These are phyloP conservation scores for Paguma larvata DNA, from an alignment of 2,797 vertebrate species.

Conservation along the genomic window DNA sequence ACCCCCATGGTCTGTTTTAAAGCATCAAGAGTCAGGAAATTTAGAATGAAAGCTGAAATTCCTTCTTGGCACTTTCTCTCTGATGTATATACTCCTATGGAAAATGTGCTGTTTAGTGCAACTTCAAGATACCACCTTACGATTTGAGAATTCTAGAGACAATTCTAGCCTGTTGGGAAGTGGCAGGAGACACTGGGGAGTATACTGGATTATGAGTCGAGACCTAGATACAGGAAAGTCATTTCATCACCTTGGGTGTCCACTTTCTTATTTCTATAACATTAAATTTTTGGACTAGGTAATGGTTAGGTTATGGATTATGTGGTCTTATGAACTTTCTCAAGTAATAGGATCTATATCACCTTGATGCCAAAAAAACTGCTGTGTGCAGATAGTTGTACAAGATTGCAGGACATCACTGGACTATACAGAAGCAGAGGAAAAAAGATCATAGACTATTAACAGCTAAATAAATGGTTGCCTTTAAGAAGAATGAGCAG, in stretches of 20 bases:
- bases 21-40: conserved; percentile 74
- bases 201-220: not conserved
- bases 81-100: conserved; percentile 16
- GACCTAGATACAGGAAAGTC: not conserved
- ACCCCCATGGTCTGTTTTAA: conserved; percentile 73
- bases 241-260: not conserved
- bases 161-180: not conserved
- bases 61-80: conserved; percentile 63
- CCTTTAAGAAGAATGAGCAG: conserved; percentile 7
- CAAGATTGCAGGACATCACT: not conserved
- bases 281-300: not conserved
- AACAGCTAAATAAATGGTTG: not conserved
- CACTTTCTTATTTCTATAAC: not conserved
- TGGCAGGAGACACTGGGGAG: not conserved
- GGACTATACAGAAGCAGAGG: not conserved
- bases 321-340: not conserved
- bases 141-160: conserved; percentile 8
- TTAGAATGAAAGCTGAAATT: conserved; percentile 79
- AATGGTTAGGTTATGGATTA: not conserved
- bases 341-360: not conserved
- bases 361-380: not conserved
- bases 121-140: not conserved
- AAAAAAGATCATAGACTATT: not conserved
- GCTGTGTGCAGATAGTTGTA: not conserved
- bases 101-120: conserved; percentile 5